phyloP scores from a whole-genome alignment of 23 tunicate genomes.

The Oikopleura vanhoeffeni region DNA sequence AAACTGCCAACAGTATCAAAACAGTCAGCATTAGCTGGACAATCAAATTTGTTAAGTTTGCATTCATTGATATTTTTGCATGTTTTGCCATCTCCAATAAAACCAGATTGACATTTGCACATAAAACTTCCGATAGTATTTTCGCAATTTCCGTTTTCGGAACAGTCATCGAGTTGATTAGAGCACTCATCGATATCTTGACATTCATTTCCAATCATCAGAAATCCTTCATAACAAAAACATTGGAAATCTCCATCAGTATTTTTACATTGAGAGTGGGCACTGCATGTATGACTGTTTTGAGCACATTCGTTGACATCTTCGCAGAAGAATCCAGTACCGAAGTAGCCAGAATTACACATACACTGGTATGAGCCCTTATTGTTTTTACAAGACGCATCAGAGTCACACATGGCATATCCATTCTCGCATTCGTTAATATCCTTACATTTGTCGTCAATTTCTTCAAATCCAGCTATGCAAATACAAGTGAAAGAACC shows the following conservation, averaged over 20 bases:
- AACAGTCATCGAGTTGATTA: too few species aligned
- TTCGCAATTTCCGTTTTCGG: too few species aligned
- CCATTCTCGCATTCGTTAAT: conserved; percentile 28
- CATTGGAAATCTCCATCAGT: background rate
- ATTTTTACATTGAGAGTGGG: background rate
- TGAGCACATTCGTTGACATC: background rate
- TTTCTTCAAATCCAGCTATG: background rate
- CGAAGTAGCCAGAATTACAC: conserved; percentile 22
- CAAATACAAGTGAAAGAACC: too few species aligned
- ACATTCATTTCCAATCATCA: background rate
- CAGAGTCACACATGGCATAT: conserved; percentile 17
- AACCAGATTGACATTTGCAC: conserved; percentile 26
- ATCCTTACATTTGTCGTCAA: conserved; percentile 16
- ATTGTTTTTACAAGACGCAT: conserved; percentile 24
- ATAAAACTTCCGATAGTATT: background rate
- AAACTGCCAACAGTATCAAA: background rate
- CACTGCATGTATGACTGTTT: too few species aligned
- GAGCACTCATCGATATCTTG: conserved; percentile 19
- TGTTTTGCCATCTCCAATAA: conserved; percentile 18
- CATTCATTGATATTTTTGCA: background rate
- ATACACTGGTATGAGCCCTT: conserved; percentile 24
- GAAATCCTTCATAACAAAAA: background rate
- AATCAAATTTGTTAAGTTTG: background rate
- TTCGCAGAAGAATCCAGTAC: conserved; percentile 18
- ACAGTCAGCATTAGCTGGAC: background rate